Percentiles rank a stretch among this genome's conserved stretches.
Evolutionary conservation across 2,797 vertebrate genomes (phyloP).

Genomic region (Benthosema pterotum): DNA sequence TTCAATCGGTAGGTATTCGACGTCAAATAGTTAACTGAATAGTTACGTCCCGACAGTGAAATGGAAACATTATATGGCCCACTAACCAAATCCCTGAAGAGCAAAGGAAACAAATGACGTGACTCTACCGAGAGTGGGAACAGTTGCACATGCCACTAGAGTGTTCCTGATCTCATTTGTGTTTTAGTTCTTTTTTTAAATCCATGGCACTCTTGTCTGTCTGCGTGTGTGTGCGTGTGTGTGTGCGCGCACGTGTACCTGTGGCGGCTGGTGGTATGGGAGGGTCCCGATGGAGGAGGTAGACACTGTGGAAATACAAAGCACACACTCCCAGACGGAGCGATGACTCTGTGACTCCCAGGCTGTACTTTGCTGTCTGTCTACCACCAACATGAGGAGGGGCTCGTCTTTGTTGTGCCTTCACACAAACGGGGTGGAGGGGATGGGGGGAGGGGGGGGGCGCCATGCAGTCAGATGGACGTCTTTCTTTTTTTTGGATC

Average conservation of each 20-base stretch:
- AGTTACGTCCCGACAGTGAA: no score
- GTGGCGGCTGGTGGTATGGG: conserved; percentile 5
- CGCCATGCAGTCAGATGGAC: conserved; percentile 46
- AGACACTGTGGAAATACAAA: conserved; percentile 59
- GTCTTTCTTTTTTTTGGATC: conserved; percentile 37
- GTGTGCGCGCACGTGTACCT: conserved; percentile 9
- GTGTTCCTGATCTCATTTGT: no score
- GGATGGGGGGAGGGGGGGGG: conserved; percentile 58
- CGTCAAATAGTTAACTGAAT: no score
- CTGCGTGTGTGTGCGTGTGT: background rate
- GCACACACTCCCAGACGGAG: conserved; percentile 61
- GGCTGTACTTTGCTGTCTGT: conserved; percentile 65
- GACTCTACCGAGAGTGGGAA: no score
- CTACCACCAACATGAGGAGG: conserved; percentile 51
- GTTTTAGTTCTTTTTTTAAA: no score
- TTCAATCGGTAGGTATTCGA: no score
- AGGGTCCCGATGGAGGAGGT: conserved; percentile 38
- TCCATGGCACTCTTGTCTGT: no score
- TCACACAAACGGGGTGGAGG: conserved; percentile 61
- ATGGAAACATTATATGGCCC: no score
- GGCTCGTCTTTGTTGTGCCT: conserved; percentile 68
- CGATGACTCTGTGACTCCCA: conserved; percentile 53
- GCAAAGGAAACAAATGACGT: no score
- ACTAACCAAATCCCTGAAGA: no score
- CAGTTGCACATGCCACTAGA: no score